These are phyloP conservation scores for Oscheius sp. DNA, from an alignment of 2,888 invertebrate species.

Conservation along the genomic window DNA sequence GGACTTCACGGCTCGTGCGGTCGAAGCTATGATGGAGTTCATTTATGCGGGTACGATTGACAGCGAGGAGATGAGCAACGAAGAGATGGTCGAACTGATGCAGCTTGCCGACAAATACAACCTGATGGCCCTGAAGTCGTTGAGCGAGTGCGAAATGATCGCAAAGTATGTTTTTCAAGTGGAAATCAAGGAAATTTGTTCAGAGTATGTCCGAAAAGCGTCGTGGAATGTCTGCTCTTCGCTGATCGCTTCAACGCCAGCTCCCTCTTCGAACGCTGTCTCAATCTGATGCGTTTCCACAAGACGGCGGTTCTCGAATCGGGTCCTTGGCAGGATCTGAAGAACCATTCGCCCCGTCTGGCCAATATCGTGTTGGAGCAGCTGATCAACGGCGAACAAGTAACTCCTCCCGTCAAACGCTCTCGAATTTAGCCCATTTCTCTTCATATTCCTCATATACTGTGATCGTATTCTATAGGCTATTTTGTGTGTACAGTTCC, in stretches of 20 bases:
- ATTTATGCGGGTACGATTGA: conserved; percentile 58
- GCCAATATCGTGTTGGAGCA: conserved; percentile 67
- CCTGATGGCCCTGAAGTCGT: conserved; percentile 65
- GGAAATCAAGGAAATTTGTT: conserved; percentile 5
- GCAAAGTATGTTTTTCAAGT: conserved; percentile 29
- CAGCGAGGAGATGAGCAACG: conserved; percentile 8
- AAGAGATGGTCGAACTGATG: conserved; percentile 59
- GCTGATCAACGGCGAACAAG: conserved; percentile 55
- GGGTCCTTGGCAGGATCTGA: conserved; percentile 85
- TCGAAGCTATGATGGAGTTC: conserved; percentile 67
- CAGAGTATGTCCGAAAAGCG: conserved; percentile 61
- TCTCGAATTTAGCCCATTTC: conserved; percentile 41
- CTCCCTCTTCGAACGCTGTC: conserved; percentile 63
- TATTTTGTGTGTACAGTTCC: conserved; percentile 12
- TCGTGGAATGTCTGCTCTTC: conserved; percentile 63
- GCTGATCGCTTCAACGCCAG: conserved; percentile 68
- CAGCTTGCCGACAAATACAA: conserved; percentile 73
- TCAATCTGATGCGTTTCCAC: conserved; percentile 46
- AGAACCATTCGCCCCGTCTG: conserved; percentile 81
- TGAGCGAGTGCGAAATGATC: conserved; percentile 67
- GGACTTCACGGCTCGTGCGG: conserved; percentile 62
- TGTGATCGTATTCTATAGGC: conserved; percentile 17
- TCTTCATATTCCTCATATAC: background rate
- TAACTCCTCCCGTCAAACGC: conserved; percentile 55
- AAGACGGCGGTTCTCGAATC: conserved; percentile 51